Conservation (phyloP, 2,797 vertebrate genomes). For the Pangasius djambal region DNA sequence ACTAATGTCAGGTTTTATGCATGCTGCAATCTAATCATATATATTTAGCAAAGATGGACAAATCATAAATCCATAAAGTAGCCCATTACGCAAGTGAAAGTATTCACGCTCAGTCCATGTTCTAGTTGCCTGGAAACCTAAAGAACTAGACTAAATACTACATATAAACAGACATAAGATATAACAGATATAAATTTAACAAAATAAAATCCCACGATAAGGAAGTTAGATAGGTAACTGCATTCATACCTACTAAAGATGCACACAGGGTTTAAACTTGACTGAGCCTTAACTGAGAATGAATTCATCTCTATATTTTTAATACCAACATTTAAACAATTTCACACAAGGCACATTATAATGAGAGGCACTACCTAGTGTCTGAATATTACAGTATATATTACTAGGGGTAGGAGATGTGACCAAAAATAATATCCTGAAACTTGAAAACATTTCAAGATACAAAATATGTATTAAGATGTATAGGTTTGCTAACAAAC, state of each 20-base stretch:
- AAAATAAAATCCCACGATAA: not conserved
- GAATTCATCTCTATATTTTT: no score
- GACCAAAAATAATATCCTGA: no score
- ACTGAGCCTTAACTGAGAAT: not conserved
- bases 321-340: no score
- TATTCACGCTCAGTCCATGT: not conserved
- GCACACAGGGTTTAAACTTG: no score
- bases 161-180: not conserved
- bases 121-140: not conserved
- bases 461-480: no score
- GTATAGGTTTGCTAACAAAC: no score
- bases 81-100: no score
- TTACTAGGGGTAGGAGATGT: no score
- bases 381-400: no score
- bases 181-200: not conserved
- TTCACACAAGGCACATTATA: not conserved
- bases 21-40: not conserved
- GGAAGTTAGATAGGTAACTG: not conserved
- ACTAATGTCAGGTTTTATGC: not conserved
- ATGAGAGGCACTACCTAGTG: not conserved
- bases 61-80: no score
- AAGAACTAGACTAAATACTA: not conserved
- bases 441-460: no score
- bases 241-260: not conserved
- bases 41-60: not conserved